Base-by-base conservation (phyloP, 23 tunicate species). In the Trididemnum miniatum region DNA sequence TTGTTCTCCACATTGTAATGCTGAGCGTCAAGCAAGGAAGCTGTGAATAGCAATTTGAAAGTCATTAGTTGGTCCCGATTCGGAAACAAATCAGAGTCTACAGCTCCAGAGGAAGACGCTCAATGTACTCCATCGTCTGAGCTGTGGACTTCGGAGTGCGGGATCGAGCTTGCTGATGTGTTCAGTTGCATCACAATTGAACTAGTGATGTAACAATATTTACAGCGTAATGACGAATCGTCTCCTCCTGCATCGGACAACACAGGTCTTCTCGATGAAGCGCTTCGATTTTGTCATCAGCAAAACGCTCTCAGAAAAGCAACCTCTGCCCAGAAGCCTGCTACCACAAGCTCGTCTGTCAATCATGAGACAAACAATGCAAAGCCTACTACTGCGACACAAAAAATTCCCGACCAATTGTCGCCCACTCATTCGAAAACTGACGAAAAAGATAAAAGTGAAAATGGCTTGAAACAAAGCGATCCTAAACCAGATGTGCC, bases 201-300 rank as follows among this genome's bases (percentile, higher is more conserved):
- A n/a, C n/a, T n/a, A n/a, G n/a, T n/a, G n/a, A n/a, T n/a, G n/a
- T n/a, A n/a, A n/a, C n/a, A n/a, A n/a, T n/a, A n/a, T n/a, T 31
- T 74, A 5, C 79, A 74, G 60, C 79, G 79, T 38, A 39, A 36
- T 12, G 59, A 37, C 59, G 79, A 49, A 20, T 74, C 79, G 12
- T 38, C 59, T 23, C n/a, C n/a, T n/a, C n/a, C n/a, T n/a, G n/a
- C n/a, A n/a, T 9, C 79, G 4, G 34, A 38, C 65, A 52, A 31
- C 22, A 20, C 49, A 1, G 30, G 9, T 4, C 65, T 77, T 51
- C 39, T 85, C 51, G 90, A 86, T n/a, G 84, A 86, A 86, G 90
- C 90, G 31, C 26, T 86, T 24, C 54, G 84, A 35, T 86, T 86
- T 59, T 86, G 90, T 37, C 84, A 86, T 29, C 90, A 79, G 22